A percentile compares a stretch with the other conserved stretches of the same genome.
Evolutionary conservation across 2,113 vertebrate species (phyloP).

Genomic region (Siphamia tubifer): DNA sequence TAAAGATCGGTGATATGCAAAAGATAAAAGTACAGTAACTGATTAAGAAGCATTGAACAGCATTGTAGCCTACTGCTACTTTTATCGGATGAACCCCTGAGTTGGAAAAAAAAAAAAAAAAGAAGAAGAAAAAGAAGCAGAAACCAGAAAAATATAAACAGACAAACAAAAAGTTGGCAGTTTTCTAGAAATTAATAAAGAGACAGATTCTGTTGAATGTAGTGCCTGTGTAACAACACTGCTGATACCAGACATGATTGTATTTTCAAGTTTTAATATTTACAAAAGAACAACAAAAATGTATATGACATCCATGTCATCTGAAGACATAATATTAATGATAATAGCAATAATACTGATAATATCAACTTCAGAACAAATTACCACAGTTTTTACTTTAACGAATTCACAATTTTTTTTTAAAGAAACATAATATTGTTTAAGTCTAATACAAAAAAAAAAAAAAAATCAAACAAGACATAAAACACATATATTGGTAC

Average conservation of each 20-base stretch:
- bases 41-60: slow-evolving; percentile 65
- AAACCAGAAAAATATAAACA: slow-evolving; percentile 64
- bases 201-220: slow-evolving; percentile 51
- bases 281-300: slow-evolving; percentile 71
- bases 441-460: slow-evolving; percentile 74
- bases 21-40: slow-evolving; percentile 57
- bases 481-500: slow-evolving; percentile 66
- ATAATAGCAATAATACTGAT: slow-evolving; percentile 60
- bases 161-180: slow-evolving; percentile 71
- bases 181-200: slow-evolving; percentile 64
- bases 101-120: slow-evolving; percentile 78
- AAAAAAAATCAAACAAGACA: slow-evolving; percentile 59
- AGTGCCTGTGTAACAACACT: slow-evolving; percentile 46
- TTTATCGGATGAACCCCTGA: slow-evolving; percentile 78
- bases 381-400: slow-evolving; percentile 68
- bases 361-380: slow-evolving; percentile 66
- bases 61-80: slow-evolving; percentile 65
- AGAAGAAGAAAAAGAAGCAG: slow-evolving; percentile 51
- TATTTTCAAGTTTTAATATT: slow-evolving; percentile 79
- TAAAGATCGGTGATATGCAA: slow-evolving; percentile 55
- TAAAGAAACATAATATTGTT: slow-evolving; percentile 63
- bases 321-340: slow-evolving; percentile 58
- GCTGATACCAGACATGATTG: slow-evolving; percentile 63
- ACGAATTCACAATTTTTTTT: slow-evolving; percentile 69
- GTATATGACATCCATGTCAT: slow-evolving; percentile 48